phyloP scores from a whole-genome alignment of 2,797 vertebrate species.

The Borostomias antarcticus region DNA sequence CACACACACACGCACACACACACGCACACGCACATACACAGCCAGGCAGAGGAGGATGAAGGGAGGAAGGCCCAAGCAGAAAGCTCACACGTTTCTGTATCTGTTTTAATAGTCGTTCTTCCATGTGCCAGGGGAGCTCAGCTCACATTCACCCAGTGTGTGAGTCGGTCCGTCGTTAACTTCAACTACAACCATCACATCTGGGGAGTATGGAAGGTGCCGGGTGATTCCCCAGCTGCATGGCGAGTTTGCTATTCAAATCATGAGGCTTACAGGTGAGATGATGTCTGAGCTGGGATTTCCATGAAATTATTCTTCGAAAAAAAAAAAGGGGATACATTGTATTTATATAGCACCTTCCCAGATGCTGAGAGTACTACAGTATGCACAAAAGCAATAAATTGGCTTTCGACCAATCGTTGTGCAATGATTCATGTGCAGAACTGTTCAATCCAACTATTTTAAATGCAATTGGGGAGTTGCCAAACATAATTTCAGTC shows the following conservation, averaged over 20 bases:
- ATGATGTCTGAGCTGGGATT: slow-evolving; percentile 7
- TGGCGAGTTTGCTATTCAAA: slow-evolving; percentile 37
- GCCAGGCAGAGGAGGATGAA: slow-evolving; percentile 21
- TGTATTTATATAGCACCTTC: neutral
- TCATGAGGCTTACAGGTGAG: slow-evolving; percentile 16
- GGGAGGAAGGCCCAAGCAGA: slow-evolving; percentile 2
- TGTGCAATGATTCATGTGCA: no score
- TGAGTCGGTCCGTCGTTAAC: slow-evolving; percentile 46
- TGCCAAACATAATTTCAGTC: neutral
- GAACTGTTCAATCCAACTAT: no score
- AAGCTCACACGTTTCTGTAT: slow-evolving; percentile 44
- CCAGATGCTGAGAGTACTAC: no score
- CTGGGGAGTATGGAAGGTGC: slow-evolving; percentile 45
- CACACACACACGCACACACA: no score
- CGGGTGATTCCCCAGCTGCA: slow-evolving; percentile 38
- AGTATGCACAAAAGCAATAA: no score
- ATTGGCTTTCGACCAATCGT: no score
- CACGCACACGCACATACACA: no score
- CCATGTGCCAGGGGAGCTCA: slow-evolving; percentile 47
- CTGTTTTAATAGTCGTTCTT: slow-evolving; percentile 56
- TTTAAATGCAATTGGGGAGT: no score
- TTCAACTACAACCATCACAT: slow-evolving; percentile 41
- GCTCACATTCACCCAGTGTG: slow-evolving; percentile 43
- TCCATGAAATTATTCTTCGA: slow-evolving; percentile 3
- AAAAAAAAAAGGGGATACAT: neutral